Evolutionary conservation across 1,140 invertebrate species (phyloP).

Genomic region (Glossosoma conforme): DNA sequence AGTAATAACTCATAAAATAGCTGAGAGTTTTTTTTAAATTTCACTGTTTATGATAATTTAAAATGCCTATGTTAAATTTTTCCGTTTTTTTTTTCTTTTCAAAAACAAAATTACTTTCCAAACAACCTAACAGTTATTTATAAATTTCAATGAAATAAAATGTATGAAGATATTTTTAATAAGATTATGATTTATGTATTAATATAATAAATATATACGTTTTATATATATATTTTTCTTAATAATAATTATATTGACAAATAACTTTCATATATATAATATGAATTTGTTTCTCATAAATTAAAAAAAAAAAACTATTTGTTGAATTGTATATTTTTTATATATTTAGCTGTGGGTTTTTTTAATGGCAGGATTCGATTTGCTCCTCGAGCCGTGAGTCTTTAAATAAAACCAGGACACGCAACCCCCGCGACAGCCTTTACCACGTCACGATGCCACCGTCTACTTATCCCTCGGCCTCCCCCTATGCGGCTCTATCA

Average conservation of each 20-base stretch:
- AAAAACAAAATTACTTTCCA: too few relatives aligned
- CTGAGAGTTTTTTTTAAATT: too few relatives aligned
- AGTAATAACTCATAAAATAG: too few relatives aligned
- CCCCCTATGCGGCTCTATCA: slow-evolving; percentile 66
- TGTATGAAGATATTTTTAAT: too few relatives aligned
- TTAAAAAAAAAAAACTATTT: background rate
- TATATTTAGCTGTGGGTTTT: slow-evolving; percentile 18
- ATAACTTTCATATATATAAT: slow-evolving; percentile 1
- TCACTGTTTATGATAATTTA: too few relatives aligned
- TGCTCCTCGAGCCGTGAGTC: slow-evolving; percentile 14
- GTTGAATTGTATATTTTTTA: too few relatives aligned
- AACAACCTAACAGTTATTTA: too few relatives aligned
- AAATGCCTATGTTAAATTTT: too few relatives aligned
- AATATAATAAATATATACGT: too few relatives aligned
- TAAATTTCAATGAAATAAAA: too few relatives aligned
- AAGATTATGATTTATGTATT: too few relatives aligned
- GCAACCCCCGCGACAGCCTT: slow-evolving; percentile 39
- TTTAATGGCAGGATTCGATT: slow-evolving; percentile 12
- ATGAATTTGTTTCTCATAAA: background rate
- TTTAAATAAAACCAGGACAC: slow-evolving; percentile 32
- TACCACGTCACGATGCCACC: slow-evolving; percentile 57
- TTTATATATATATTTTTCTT: slow-evolving; percentile 1
- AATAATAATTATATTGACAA: background rate
- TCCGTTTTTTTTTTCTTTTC: too few relatives aligned
- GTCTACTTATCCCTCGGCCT: slow-evolving; percentile 58